A percentile compares a stretch with the other conserved stretches of the same genome.
phyloP scores from a whole-genome alignment of 2,113 vertebrate genomes.

The Xiphorhynchus elegans region DNA sequence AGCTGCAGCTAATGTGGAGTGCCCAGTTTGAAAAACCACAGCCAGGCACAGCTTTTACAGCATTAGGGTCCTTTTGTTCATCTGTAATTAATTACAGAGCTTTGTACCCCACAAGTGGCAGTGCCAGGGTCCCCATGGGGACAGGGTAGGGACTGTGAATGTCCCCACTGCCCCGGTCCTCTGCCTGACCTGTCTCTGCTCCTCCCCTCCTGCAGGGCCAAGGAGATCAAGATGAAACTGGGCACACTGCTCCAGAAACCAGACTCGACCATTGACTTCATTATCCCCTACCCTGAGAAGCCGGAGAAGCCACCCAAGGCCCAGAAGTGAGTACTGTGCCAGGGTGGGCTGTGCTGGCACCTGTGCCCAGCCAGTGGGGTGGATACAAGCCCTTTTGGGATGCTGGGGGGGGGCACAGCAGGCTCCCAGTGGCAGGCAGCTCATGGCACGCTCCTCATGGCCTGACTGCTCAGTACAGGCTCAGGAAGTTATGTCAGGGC shows the following conservation, averaged over 20 bases:
- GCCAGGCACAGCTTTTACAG: neutral
- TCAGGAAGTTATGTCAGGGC: neutral
- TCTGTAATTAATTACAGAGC: neutral
- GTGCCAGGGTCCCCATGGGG: rapidly evolving
- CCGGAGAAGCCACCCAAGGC: constrained; percentile 86
- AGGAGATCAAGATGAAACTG: constrained; percentile 95
- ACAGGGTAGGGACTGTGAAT: neutral
- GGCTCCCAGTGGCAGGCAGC: neutral
- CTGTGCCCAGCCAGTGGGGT: neutral
- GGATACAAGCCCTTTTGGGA: neutral
- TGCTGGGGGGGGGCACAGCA: neutral
- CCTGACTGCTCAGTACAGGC: rapidly evolving
- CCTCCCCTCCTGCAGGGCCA: constrained; percentile 80
- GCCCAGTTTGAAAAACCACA: neutral
- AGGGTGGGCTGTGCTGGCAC: rapidly evolving
- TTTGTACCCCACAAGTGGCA: neutral
- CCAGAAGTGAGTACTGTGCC: constrained; percentile 82
- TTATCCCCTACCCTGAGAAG: constrained; percentile 90
- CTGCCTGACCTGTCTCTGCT: neutral
- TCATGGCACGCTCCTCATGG: rapidly evolving
- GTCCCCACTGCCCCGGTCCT: neutral
- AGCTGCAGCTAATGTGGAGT: neutral
- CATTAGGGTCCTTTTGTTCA: neutral
- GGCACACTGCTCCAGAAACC: constrained; percentile 95
- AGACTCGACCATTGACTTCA: constrained; percentile 86